A percentile compares a stretch with the other conserved stretches of the same genome.
Evolutionary conservation across 2,888 invertebrate species (phyloP).

Genomic region (Limnephilus lunatus): DNA sequence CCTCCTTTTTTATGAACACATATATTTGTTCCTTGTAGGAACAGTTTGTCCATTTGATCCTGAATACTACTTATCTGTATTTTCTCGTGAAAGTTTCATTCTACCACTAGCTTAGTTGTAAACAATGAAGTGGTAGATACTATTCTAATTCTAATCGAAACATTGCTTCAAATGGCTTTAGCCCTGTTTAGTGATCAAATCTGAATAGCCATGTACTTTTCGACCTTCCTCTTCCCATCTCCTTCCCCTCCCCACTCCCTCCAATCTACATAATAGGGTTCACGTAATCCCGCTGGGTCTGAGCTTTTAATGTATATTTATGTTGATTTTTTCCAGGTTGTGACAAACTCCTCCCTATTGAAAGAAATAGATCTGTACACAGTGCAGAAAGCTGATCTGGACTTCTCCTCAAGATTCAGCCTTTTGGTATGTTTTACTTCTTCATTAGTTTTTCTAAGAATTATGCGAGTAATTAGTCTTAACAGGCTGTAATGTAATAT

Average conservation of each 20-base stretch:
- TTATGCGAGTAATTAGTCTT: conserved; percentile 46
- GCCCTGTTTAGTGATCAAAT: too few species aligned
- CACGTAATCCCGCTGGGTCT: not conserved
- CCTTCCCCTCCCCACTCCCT: too few species aligned
- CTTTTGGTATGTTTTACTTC: conserved; percentile 76
- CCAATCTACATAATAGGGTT: not conserved
- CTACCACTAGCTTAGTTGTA: too few species aligned
- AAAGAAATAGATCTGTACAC: conserved; percentile 99
- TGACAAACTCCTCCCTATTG: conserved; percentile 94
- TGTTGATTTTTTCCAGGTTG: conserved; percentile 79
- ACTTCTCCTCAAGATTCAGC: conserved; percentile 92
- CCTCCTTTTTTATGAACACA: not conserved
- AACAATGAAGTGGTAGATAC: too few species aligned
- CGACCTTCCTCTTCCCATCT: too few species aligned
- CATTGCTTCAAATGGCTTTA: too few species aligned
- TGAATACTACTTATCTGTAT: not conserved
- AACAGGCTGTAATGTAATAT: too few species aligned
- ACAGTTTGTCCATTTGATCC: not conserved
- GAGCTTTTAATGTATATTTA: conserved; percentile 3
- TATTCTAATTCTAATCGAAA: too few species aligned
- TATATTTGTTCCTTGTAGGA: too few species aligned
- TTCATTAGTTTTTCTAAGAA: not conserved
- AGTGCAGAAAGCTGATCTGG: conserved; percentile 95
- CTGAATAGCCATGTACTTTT: too few species aligned
- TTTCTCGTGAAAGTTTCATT: not conserved